Evolutionary conservation across 2,113 vertebrate species (phyloP).

Genomic region (Etheostoma cragini): DNA sequence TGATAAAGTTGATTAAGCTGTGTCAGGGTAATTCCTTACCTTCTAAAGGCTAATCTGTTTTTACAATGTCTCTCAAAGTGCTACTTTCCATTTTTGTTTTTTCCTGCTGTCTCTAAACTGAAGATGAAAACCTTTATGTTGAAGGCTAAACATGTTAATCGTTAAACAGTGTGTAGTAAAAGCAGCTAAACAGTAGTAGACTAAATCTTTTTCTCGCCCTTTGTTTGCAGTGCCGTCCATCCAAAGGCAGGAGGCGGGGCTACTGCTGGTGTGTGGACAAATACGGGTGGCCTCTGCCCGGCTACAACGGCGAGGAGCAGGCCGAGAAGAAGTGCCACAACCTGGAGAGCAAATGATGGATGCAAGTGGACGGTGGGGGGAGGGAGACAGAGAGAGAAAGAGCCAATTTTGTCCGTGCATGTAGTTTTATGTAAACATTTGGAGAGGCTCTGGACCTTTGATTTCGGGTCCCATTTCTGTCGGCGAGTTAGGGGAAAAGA

Average conservation of each 20-base stretch:
- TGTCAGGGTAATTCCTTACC: slow-evolving; percentile 44
- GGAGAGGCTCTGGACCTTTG: slow-evolving; percentile 73
- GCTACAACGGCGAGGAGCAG: slow-evolving; percentile 85
- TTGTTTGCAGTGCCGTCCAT: slow-evolving; percentile 90
- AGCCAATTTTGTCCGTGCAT: slow-evolving; percentile 61
- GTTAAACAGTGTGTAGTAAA: neutral
- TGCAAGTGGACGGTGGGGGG: slow-evolving; percentile 29
- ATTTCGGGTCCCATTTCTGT: slow-evolving; percentile 68
- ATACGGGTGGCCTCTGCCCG: slow-evolving; percentile 91
- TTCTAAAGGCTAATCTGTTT: slow-evolving; percentile 59
- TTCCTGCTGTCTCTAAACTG: neutral
- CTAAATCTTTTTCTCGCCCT: neutral
- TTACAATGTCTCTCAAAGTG: slow-evolving; percentile 21
- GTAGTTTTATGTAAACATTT: slow-evolving; percentile 75
- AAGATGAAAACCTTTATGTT: neutral
- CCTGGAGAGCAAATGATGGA: slow-evolving; percentile 89
- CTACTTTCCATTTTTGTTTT: neutral
- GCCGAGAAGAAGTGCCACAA: slow-evolving; percentile 90
- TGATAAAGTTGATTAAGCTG: slow-evolving; percentile 58
- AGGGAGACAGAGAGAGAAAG: slow-evolving; percentile 17
- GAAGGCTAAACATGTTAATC: neutral
- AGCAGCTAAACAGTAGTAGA: slow-evolving; percentile 13
- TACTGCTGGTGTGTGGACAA: slow-evolving; percentile 98
- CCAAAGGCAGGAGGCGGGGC: slow-evolving; percentile 94
- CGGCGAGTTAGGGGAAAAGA: slow-evolving; percentile 13